Evolutionary conservation across 1,140 invertebrate species (phyloP).

Genomic region (Diprion similis): DNA sequence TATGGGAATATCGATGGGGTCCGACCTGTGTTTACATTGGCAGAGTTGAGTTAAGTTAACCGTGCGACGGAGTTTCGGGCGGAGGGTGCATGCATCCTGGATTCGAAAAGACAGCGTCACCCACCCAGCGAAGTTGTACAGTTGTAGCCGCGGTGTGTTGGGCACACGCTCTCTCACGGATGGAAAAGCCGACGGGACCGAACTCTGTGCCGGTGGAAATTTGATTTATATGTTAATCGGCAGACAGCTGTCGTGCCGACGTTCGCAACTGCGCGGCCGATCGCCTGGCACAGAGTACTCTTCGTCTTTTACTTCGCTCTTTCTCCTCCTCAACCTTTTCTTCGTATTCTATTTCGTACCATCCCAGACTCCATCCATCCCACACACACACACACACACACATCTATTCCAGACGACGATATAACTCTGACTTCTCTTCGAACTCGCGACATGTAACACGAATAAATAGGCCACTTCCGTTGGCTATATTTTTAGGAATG

Average conservation of each 20-base stretch:
- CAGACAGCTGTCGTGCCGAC: conserved; percentile 33
- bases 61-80: neutral
- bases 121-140: too few species aligned
- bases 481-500: neutral
- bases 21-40: neutral
- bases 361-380: neutral
- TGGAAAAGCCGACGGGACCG: neutral
- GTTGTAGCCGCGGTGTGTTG: too few species aligned
- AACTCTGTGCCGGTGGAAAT: conserved; percentile 24
- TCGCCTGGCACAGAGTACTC: neutral
- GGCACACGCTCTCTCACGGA: too few species aligned
- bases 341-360: neutral
- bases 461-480: neutral
- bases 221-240: conserved; percentile 48
- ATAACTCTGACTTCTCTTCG: neutral
- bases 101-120: too few species aligned
- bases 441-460: neutral
- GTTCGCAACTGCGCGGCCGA: conserved; percentile 26
- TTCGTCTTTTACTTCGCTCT: too few species aligned
- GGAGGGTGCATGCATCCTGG: neutral
- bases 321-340: too few species aligned
- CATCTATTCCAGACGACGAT: neutral
- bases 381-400: neutral
- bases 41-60: neutral
- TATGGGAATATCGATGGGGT: neutral